phyloP scores from a whole-genome alignment of 2,888 invertebrate species.

The Pinctada fucata region DNA sequence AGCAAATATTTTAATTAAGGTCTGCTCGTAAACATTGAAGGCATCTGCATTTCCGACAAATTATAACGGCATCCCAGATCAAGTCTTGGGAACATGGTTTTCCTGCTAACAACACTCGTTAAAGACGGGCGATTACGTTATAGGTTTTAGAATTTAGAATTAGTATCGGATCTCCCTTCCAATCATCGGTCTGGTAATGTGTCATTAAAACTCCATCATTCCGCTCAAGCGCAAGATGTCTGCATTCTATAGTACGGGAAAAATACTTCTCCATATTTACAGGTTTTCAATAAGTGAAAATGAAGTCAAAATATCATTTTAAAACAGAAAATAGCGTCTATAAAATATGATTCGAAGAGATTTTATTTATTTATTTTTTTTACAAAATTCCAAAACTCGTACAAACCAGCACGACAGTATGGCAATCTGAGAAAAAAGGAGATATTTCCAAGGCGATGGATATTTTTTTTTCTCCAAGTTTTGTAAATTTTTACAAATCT shows the following conservation, averaged over 20 bases:
- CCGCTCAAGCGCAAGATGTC: slow-evolving; percentile 24
- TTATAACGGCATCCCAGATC: slow-evolving; percentile 2
- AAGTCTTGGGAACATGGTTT: slow-evolving; percentile 1
- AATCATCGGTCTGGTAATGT: slow-evolving; percentile 33
- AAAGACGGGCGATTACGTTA: neutral
- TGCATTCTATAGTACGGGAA: slow-evolving; percentile 25
- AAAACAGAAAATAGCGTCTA: too few species aligned
- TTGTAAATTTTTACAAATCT: too few species aligned
- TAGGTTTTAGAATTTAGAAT: slow-evolving; percentile 1
- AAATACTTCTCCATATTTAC: slow-evolving; percentile 19
- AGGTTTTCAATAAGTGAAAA: too few species aligned
- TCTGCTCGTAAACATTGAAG: slow-evolving; percentile 9
- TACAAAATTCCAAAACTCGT: too few species aligned
- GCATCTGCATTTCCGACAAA: slow-evolving; percentile 20
- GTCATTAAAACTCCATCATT: slow-evolving; percentile 45
- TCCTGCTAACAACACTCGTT: slow-evolving; percentile 1
- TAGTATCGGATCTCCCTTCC: slow-evolving; percentile 15
- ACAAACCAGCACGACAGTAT: too few species aligned
- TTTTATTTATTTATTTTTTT: too few species aligned
- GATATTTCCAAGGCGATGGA: too few species aligned
- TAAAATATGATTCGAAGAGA: too few species aligned
- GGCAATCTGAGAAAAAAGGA: too few species aligned
- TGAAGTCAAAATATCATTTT: too few species aligned
- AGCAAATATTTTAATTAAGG: slow-evolving; percentile 14
- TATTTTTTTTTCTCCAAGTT: too few species aligned